Evolutionary conservation across 2,797 vertebrate species (phyloP).

Genomic region (Lacerta agilis): DNA sequence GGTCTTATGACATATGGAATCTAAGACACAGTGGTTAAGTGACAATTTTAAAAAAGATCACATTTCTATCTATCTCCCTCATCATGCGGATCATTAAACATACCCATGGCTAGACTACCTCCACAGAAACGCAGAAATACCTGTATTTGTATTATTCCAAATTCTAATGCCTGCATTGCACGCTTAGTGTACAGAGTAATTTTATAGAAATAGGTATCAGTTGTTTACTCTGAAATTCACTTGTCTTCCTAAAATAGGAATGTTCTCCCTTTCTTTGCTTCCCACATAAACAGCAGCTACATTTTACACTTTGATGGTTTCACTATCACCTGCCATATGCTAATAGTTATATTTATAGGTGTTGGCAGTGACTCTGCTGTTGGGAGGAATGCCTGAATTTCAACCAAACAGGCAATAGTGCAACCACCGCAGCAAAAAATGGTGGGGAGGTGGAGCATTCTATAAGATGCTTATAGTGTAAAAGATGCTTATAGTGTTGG

Average conservation of each 20-base stretch:
- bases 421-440: background rate
- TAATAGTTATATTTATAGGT: conserved; percentile 61
- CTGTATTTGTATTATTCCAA: background rate
- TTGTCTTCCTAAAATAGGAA: conserved; percentile 53
- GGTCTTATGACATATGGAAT: background rate
- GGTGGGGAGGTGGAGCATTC: fast-evolving
- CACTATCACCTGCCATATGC: conserved; percentile 50
- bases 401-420: conserved; percentile 12
- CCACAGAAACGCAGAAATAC: background rate
- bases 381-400: conserved; percentile 25
- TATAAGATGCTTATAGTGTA: background rate
- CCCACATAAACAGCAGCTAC: conserved; percentile 30
- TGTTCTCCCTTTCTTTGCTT: conserved; percentile 22
- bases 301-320: conserved; percentile 52
- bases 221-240: conserved; percentile 59
- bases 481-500: background rate
- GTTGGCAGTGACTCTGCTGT: conserved; percentile 37
- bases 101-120: background rate
- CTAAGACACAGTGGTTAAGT: background rate
- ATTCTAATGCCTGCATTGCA: background rate
- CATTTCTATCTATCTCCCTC: background rate
- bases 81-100: background rate
- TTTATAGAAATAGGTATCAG: conserved; percentile 26
- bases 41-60: background rate
- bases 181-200: background rate